phyloP scores from a whole-genome alignment of 2,888 invertebrate species.

The Mycogona germanica region DNA sequence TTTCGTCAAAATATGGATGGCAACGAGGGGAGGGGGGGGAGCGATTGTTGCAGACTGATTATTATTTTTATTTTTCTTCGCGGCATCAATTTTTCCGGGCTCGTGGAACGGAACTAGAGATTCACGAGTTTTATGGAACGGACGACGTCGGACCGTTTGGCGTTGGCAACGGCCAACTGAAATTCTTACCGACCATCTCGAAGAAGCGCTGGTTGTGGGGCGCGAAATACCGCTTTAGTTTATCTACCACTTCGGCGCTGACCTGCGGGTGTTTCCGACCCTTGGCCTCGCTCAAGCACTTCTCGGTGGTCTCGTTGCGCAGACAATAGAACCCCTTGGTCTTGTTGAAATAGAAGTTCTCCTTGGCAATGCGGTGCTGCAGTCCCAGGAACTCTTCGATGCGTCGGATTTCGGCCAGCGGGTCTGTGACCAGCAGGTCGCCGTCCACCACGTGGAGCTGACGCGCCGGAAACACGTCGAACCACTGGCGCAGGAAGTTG shows the following conservation, averaged over 20 bases:
- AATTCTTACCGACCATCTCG: slow-evolving; percentile 79
- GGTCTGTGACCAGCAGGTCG: slow-evolving; percentile 79
- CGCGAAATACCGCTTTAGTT: slow-evolving; percentile 70
- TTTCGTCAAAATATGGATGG: not conserved
- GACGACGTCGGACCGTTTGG: too few species aligned
- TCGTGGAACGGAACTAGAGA: too few species aligned
- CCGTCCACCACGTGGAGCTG: slow-evolving; percentile 94
- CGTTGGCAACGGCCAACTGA: slow-evolving; percentile 97
- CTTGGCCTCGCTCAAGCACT: slow-evolving; percentile 78
- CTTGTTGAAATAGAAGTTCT: slow-evolving; percentile 92
- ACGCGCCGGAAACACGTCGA: slow-evolving; percentile 78
- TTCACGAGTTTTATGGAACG: too few species aligned
- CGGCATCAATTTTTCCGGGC: too few species aligned
- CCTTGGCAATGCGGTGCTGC: slow-evolving; percentile 53
- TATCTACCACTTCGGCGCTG: slow-evolving; percentile 61
- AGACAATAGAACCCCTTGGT: slow-evolving; percentile 91
- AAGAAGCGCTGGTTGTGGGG: slow-evolving; percentile 88
- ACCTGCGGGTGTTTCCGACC: slow-evolving; percentile 76
- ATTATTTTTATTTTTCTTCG: too few species aligned
- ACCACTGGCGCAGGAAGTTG: slow-evolving; percentile 79
- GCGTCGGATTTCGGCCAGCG: slow-evolving; percentile 69
- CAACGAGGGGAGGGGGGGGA: too few species aligned
- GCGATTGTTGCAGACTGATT: too few species aligned
- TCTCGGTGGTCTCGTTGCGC: slow-evolving; percentile 44
- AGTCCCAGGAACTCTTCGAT: slow-evolving; percentile 79